Evolutionary conservation across 2,797 vertebrate species (phyloP), one percentile per base, ranked within the genome.

Genomic region (Hippopotamyrus pictus): DNA sequence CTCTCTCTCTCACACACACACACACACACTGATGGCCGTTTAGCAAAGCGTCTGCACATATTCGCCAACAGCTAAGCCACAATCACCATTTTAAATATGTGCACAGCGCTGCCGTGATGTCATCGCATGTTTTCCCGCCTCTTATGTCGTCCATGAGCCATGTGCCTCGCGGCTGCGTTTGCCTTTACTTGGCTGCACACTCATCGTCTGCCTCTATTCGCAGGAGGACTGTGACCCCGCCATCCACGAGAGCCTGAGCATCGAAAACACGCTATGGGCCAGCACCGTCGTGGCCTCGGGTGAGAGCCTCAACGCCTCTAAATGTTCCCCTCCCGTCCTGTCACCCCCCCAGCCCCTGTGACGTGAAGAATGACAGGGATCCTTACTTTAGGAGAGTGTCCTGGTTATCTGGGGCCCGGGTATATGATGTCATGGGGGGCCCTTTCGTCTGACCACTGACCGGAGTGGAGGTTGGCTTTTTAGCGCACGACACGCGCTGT

Each of bases 281-380:
- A 98, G 98, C 96, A 99, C 98, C 0, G 94, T 99, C 51, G 98
- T 99, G 41, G 98, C 98, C 25, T 99, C 98, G 86, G 98, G 98
- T 99, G 89, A 95, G 95, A 65, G 44, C 59, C 51, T 62, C 25
- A 14, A 0, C 4, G 1, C 37, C 29, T 1, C 17, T 37, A 22
- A 57, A 59, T 44, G n/a, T 2, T 3, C 11, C 84, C 22, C 17
- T 5, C 83, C 25, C 46, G 17, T 2, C 5, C n/a, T 17, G 22
- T 12, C 25, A 14, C 4, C 48, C 46, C 44, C 9, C 6, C 22
- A 1, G 50, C 25, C 46, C 41, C 17, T 3, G 22, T 46, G 41
- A 46, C 2, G 4, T 9, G 76, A 44, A 82, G 33, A 46, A 19
- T 0, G 41, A 44, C 73, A 2, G 37, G 69, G 14, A 33, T 41